phyloP scores from a whole-genome alignment of 2,113 vertebrate species.

The Protomyctophum bolini region DNA sequence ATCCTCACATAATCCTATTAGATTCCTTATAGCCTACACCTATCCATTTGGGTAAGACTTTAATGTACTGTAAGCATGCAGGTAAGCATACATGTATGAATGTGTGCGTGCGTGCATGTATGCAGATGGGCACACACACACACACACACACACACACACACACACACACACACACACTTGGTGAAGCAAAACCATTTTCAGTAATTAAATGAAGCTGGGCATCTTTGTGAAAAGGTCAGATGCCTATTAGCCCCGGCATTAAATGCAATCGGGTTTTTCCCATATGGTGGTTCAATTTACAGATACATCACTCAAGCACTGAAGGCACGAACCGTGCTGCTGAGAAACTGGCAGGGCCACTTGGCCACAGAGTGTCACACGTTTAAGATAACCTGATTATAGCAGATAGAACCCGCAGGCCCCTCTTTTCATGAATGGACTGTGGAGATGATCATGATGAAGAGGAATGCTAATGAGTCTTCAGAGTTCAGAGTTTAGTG shows the following conservation, averaged over 20 bases:
- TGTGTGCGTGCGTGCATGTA: too few relatives aligned
- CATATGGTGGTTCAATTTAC: background rate
- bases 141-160: conserved; percentile 14
- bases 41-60: too few relatives aligned
- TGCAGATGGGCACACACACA: conserved; percentile 16
- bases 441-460: conserved; percentile 28
- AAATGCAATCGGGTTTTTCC: background rate
- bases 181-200: background rate
- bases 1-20: too few relatives aligned
- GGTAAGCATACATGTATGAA: too few relatives aligned
- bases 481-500: conserved; percentile 9
- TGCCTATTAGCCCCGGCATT: conserved; percentile 19
- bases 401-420: conserved; percentile 46
- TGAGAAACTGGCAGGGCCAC: background rate
- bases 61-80: too few relatives aligned
- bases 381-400: conserved; percentile 58
- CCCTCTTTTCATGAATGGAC: conserved; percentile 50
- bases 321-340: conserved; percentile 1
- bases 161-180: conserved; percentile 24
- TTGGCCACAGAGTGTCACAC: conserved; percentile 1
- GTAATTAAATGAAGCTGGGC: background rate
- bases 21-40: too few relatives aligned
- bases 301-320: conserved; percentile 1
- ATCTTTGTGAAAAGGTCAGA: conserved; percentile 43
- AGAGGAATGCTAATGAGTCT: conserved; percentile 65